phyloP scores from a whole-genome alignment of 35 echinoderm and acorn worm genomes.

The Antedon bifida region DNA sequence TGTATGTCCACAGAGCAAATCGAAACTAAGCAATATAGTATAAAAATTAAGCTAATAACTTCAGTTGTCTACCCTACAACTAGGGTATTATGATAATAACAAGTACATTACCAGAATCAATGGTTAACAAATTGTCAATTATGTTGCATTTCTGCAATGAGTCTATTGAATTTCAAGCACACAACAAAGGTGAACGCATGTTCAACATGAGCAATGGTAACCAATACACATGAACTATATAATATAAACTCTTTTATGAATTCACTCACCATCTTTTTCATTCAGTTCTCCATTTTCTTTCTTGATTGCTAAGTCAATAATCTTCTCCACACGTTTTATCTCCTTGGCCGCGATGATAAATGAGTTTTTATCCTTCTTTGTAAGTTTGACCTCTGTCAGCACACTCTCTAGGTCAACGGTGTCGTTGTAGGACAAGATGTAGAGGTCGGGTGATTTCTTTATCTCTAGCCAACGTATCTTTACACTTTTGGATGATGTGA shows the following conservation, averaged over 20 bases:
- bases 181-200: too few relatives aligned
- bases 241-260: not conserved
- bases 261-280: conserved; percentile 55
- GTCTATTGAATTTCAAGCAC: too few relatives aligned
- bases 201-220: too few relatives aligned
- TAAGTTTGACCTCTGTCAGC: conserved; percentile 70
- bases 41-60: too few relatives aligned
- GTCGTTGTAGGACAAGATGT: conserved; percentile 74
- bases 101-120: too few relatives aligned
- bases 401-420: conserved; percentile 61
- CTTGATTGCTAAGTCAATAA: conserved; percentile 59
- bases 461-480: conserved; percentile 79
- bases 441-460: conserved; percentile 39
- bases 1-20: too few relatives aligned
- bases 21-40: too few relatives aligned
- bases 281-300: conserved; percentile 72
- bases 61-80: too few relatives aligned
- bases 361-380: conserved; percentile 31
- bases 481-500: conserved; percentile 40
- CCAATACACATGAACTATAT: too few relatives aligned
- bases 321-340: conserved; percentile 59
- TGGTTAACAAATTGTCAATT: too few relatives aligned
- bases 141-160: too few relatives aligned
- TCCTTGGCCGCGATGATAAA: conserved; percentile 36
- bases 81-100: too few relatives aligned